Evolutionary conservation across 2,797 vertebrate species (phyloP), one percentile per base, ranked within the genome.

Genomic region (Helarctos malayanus): DNA sequence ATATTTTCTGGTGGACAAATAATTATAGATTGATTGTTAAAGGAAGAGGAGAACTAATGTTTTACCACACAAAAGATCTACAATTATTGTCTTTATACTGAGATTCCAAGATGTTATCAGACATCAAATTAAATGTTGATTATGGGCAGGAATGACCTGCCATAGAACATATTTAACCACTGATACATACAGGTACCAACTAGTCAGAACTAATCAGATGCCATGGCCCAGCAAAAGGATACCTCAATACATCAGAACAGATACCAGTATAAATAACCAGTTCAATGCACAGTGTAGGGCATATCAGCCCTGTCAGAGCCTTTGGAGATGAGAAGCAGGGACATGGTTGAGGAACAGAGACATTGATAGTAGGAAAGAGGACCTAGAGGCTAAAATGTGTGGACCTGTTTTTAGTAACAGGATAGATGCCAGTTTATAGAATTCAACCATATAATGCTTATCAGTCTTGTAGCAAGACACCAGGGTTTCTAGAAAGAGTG

Each of bases 21-120:
- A 84, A 90, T 84, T 95, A 65, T 89, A 82, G 12, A 57, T 19
- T 92, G 19, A 79, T 88, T n/a, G 49, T 69, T 61, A 94, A 84
- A 85, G 14, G 32, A 91, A 93, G 29, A 85, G 13, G 27, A 91
- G 11, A 73, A 32, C 29, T 92, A 89, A 85, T 38, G 41, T 78
- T 96, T 95, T 52, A 84, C 2, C 41, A 85, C 15, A 47, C 6
- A 52, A 76, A 93, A 14, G 38, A 89, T 57, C 59, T 85, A 73
- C 12, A 65, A 69, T 91, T 92, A 86, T 9, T 47, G 2, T 65
- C 35, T 75, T 96, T 38, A 59, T 54, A 87, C 83, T 80, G 56
- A 95, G 6, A 35, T 71, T 94, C 16, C 35, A 92, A n/a, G 38
- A 95, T 68, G 65, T 29, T 87, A 5, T 87, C 41, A 82, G 32